Evolutionary conservation across 2,888 invertebrate species (phyloP).

Genomic region (Zygogramma bicolorata): DNA sequence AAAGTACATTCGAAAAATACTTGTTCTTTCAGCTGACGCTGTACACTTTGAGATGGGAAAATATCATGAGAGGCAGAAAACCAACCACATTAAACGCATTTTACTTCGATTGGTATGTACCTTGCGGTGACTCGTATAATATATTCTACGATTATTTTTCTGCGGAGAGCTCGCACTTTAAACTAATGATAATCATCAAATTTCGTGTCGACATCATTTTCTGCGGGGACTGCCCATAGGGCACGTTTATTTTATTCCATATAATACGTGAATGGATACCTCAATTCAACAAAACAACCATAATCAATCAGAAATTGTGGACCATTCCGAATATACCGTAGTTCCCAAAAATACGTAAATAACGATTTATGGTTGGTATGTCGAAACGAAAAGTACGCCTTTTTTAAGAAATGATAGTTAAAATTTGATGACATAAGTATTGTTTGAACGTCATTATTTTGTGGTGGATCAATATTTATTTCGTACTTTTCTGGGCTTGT

Average conservation of each 20-base stretch:
- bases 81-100: neutral
- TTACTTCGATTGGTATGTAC: neutral
- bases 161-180: neutral
- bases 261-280: neutral
- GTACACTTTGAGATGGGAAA: too few species aligned
- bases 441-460: too few species aligned
- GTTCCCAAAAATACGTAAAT: neutral
- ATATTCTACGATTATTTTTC: neutral
- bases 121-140: neutral
- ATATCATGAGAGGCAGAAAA: neutral
- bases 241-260: neutral
- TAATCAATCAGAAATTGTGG: neutral
- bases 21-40: too few species aligned
- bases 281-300: neutral
- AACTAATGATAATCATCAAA: neutral
- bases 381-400: neutral
- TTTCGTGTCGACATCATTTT: neutral
- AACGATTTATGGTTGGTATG: neutral
- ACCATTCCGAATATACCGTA: neutral
- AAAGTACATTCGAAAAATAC: too few species aligned
- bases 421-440: too few species aligned
- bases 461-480: too few species aligned
- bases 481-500: too few species aligned
- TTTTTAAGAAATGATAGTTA: neutral
- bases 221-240: neutral